These are phyloP conservation scores for Brachystomella parvula DNA, from an alignment of 1,140 invertebrate species.

Conservation along the genomic window DNA sequence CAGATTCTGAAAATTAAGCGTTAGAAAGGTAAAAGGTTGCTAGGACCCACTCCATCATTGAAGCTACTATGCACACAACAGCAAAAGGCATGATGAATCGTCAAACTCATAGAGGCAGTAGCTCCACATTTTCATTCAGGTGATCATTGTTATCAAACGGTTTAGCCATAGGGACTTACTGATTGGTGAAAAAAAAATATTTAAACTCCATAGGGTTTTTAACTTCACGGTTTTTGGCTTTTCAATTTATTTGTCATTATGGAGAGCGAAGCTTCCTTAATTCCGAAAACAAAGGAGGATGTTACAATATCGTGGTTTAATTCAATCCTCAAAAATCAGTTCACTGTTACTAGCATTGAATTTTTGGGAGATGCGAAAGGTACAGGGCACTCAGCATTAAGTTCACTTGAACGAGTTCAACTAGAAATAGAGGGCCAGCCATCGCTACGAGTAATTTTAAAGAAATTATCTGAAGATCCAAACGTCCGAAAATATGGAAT, in stretches of 20 bases:
- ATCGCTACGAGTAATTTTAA: constrained; percentile 8
- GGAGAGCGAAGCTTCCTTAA: not conserved
- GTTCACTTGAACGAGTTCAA: not conserved
- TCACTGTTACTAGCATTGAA: not conserved
- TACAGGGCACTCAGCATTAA: not conserved
- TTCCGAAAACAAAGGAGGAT: constrained; percentile 1
- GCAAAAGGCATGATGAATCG: no score
- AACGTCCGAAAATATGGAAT: constrained; percentile 1
- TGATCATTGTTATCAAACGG: no score
- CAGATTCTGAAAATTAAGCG: no score
- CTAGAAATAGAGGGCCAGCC: not conserved
- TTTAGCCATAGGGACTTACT: no score
- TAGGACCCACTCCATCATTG: no score
- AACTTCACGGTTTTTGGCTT: no score
- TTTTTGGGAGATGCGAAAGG: not conserved
- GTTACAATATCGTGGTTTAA: not conserved
- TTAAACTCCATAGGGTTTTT: no score
- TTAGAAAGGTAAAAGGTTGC: no score
- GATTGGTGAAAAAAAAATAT: no score
- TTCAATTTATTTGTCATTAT: not conserved
- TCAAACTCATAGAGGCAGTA: no score
- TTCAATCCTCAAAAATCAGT: not conserved
- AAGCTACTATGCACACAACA: no score
- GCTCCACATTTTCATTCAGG: no score
- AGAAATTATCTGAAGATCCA: constrained; percentile 15